Evolutionary conservation across 2,888 invertebrate genomes (phyloP).

Genomic region (Lepidocyrtinus sp.): DNA sequence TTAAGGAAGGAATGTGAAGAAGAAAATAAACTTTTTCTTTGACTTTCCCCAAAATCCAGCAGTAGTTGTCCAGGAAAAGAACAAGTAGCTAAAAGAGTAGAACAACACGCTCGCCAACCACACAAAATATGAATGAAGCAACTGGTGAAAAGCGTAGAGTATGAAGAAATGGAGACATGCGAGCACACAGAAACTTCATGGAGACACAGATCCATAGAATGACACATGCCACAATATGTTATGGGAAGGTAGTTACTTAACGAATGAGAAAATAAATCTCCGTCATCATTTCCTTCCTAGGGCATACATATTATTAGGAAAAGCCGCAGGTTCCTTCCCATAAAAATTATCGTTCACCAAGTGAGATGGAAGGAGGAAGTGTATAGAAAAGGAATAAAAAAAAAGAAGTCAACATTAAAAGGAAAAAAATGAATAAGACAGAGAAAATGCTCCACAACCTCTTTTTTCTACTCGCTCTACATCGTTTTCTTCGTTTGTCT

Average conservation of each 20-base stretch:
- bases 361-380: background rate
- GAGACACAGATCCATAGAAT: constrained; percentile 2
- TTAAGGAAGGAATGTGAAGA: no score
- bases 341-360: background rate
- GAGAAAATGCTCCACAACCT: background rate
- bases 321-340: constrained; percentile 15
- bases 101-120: no score
- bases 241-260: constrained; percentile 49
- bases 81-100: no score
- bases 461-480: background rate
- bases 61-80: no score
- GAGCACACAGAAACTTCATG: background rate
- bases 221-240: constrained; percentile 51
- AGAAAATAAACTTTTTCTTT: no score
- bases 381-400: background rate
- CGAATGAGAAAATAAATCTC: constrained; percentile 55
- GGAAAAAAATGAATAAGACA: no score
- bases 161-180: background rate
- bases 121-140: constrained; percentile 26
- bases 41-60: no score
- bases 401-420: background rate
- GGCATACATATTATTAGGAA: background rate
- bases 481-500: background rate
- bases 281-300: constrained; percentile 51
- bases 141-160: constrained; percentile 36